A percentile compares a stretch with the other conserved stretches of the same genome.
Conservation (phyloP, 2,888 invertebrate genomes). For the Eudasyphora cyanicolor region DNA sequence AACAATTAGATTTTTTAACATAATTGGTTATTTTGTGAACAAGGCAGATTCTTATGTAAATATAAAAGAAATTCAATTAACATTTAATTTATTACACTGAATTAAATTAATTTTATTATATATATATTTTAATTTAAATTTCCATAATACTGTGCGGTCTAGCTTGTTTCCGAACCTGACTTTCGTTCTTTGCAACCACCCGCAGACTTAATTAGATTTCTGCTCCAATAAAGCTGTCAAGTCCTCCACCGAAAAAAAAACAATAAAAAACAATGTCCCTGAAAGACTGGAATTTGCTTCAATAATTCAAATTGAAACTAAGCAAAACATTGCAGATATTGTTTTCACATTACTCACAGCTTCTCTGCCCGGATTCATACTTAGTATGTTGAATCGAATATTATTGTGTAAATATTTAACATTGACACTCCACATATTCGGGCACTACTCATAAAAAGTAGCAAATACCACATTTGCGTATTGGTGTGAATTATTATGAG, state of each 20-base stretch:
- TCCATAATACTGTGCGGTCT: no score
- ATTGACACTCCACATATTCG: slow-evolving; percentile 7
- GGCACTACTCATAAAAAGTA: background rate
- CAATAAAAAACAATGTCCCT: slow-evolving; percentile 2
- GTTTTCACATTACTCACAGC: background rate
- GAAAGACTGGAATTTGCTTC: background rate
- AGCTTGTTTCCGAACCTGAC: background rate
- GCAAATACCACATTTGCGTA: background rate
- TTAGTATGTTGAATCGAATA: background rate
- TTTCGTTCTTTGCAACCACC: background rate
- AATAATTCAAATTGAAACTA: background rate
- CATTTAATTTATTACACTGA: no score
- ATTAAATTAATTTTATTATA: no score
- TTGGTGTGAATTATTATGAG: slow-evolving; percentile 5
- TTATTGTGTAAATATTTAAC: background rate
- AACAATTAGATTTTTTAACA: no score
- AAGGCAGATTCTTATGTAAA: no score
- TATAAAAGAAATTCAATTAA: no score
- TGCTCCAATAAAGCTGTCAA: background rate
- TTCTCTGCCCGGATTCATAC: background rate
- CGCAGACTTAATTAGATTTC: background rate
- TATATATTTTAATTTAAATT: no score
- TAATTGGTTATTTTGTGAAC: no score
- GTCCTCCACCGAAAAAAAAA: no score
- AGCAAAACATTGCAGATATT: background rate